A percentile compares a stretch with the other conserved stretches of the same genome.
phyloP scores from a whole-genome alignment of 2,113 vertebrate species.

The Amazona guildingii region DNA sequence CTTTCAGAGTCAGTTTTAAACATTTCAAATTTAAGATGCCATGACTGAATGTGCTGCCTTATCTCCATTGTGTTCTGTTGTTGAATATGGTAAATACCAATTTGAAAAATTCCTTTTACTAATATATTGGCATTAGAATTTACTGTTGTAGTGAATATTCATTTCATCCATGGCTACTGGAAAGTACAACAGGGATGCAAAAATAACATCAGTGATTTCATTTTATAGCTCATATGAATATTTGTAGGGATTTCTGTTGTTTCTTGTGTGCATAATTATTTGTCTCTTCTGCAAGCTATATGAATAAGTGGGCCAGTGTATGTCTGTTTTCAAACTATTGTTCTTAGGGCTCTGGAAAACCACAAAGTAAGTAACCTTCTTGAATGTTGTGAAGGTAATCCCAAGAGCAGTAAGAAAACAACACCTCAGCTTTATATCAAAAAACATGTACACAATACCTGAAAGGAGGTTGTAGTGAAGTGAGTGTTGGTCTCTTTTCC shows the following conservation, averaged over 20 bases:
- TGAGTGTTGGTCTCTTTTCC: neutral
- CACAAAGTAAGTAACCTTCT: neutral
- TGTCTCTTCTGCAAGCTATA: neutral
- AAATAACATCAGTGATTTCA: neutral
- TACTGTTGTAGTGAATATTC: neutral
- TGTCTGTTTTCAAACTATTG: neutral
- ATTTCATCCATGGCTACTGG: neutral
- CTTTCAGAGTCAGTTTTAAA: neutral
- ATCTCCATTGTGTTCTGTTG: neutral
- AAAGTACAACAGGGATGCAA: neutral
- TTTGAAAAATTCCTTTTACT: neutral
- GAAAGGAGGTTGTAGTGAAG: neutral
- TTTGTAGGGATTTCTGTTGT: neutral
- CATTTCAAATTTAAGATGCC: neutral
- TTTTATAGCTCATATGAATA: neutral
- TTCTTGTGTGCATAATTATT: neutral
- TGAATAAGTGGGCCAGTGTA: neutral
- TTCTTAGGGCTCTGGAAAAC: neutral
- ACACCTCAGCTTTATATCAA: neutral
- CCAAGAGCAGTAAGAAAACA: neutral
- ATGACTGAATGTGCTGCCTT: neutral
- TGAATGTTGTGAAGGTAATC: neutral
- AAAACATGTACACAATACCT: neutral
- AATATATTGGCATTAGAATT: neutral
- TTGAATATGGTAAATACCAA: neutral